Evolutionary conservation across 64 coral and sea anemone genomes (phyloP), one percentile per base, ranked within the genome.

Genomic region (Actinia tenebrosa): DNA sequence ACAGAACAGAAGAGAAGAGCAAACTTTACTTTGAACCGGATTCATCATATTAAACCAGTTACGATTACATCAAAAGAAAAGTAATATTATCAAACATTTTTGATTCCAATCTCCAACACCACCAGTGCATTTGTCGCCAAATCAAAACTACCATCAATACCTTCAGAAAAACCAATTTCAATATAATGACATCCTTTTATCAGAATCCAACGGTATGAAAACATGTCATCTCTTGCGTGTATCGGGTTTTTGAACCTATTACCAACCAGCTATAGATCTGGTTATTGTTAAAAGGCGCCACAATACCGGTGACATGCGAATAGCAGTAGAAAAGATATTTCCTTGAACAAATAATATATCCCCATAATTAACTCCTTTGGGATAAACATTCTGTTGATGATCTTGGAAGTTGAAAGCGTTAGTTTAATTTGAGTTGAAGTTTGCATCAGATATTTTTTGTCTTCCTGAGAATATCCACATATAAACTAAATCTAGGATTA

Each of bases 131-230:
- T 69, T 25, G 26, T 42, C 69, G 2, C 26, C 23, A 75, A 25
- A 75, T 75, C 69, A 75, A 75, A 75, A 42, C 69, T 75, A 2
- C 69, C 25, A 75, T 43, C 69, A 75, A 75, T 75, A 42, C n/a
- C 25, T 75, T 75, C 26, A 75, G 10, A 42, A 75, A 75, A 75
- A 30, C 26, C 69, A 75, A 75, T 75, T 43, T 75, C 25, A 25
- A 3, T 75, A 15, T 75, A 75, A 75, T 75, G n/a, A 75, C 69
- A 75, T 75, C 69, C 69, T 75, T 75, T 75, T 75, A 75, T 75
- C 69, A 42, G 26, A 26, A 75, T 75, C 9, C 10, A 75, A 30
- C n/a, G 69, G 69, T 42, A 75, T 37, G 69, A 75, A 75, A 75
- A 75, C 69, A 75, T 75, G 69, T 75, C 69, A 75, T 10, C 10